Evolutionary conservation across 2,888 invertebrate species (phyloP).

Genomic region (Hypselothyrea guttata): DNA sequence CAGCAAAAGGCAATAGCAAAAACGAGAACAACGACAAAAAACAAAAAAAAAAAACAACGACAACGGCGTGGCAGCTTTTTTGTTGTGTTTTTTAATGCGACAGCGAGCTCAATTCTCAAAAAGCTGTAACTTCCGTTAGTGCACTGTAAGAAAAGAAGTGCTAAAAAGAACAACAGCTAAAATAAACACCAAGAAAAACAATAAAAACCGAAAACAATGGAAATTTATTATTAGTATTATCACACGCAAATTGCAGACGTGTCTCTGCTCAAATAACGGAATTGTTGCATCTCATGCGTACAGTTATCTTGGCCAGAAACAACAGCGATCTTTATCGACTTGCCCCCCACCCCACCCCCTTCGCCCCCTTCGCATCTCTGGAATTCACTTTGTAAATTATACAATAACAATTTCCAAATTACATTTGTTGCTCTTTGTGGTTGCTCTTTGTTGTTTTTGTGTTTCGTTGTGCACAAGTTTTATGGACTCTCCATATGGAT

Average conservation of each 20-base stretch:
- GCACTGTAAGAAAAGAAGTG: not conserved
- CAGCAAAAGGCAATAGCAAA: conserved; percentile 15
- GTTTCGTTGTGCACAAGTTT: conserved; percentile 40
- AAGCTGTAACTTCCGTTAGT: conserved; percentile 65
- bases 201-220: conserved; percentile 43
- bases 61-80: conserved; percentile 40
- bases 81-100: conserved; percentile 35
- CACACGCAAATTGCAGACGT: conserved; percentile 41
- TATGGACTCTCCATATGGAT: conserved; percentile 3
- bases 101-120: conserved; percentile 39
- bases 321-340: not conserved
- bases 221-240: conserved; percentile 33
- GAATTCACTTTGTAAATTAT: too few species aligned
- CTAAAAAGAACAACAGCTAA: conserved; percentile 7
- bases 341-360: too few species aligned
- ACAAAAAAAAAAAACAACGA: conserved; percentile 35
- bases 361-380: too few species aligned
- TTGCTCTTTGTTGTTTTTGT: conserved; percentile 5
- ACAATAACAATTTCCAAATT: conserved; percentile 10
- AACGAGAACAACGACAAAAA: conserved; percentile 37
- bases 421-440: conserved; percentile 1
- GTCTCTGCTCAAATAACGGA: conserved; percentile 29
- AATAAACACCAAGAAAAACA: conserved; percentile 27
- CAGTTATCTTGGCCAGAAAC: conserved; percentile 28
- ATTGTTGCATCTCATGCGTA: conserved; percentile 34